Conservation (phyloP, 2,888 invertebrate species). For the Drosophila seclusa region DNA sequence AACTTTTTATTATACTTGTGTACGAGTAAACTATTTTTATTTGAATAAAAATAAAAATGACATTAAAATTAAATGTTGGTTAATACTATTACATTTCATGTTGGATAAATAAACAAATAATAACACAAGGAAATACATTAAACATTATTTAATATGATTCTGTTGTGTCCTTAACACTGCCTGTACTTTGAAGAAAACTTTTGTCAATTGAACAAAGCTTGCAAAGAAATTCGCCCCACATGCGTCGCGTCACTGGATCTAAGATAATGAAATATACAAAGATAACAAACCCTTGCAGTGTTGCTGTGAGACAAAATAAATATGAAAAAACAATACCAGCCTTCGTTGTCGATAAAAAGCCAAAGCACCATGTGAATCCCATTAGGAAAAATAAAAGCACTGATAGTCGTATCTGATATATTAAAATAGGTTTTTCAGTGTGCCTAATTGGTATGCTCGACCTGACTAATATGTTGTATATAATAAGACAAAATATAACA, state of each 20-base stretch:
- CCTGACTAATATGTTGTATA: conserved; percentile 86
- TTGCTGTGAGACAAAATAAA: conserved; percentile 87
- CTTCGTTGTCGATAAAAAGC: conserved; percentile 86
- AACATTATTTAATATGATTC: conserved; percentile 42
- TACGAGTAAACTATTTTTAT: background rate
- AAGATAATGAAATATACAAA: conserved; percentile 87
- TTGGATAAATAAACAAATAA: background rate
- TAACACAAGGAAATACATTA: background rate
- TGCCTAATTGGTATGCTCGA: conserved; percentile 86
- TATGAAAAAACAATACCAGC: conserved; percentile 87
- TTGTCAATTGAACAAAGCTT: conserved; percentile 44
- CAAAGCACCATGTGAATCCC: conserved; percentile 88
- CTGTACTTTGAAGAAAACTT: conserved; percentile 37
- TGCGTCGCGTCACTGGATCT: conserved; percentile 86
- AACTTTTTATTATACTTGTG: background rate
- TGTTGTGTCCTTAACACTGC: conserved; percentile 58
- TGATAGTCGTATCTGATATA: conserved; percentile 86
- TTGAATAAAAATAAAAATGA: background rate
- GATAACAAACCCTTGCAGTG: conserved; percentile 87
- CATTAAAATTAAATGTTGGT: background rate
- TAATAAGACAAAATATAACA: conserved; percentile 86
- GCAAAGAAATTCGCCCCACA: conserved; percentile 84
- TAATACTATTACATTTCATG: background rate
- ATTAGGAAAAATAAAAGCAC: conserved; percentile 87
- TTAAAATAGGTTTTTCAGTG: conserved; percentile 66